Base-by-base conservation (phyloP, 2,888 invertebrate genomes). In the Druceiella hillmani region DNA sequence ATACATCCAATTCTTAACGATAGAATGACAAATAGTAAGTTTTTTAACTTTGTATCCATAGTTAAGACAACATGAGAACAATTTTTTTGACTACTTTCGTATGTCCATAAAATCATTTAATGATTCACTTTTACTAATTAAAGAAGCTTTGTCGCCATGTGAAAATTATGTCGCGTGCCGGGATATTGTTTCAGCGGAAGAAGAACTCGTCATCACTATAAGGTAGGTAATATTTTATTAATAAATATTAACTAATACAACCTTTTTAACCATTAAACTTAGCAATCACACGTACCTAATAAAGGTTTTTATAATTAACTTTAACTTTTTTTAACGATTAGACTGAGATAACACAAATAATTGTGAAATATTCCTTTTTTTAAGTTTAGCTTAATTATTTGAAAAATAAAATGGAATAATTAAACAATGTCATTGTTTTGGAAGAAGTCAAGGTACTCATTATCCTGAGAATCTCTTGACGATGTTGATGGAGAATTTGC, bases 151-250 rank as follows among this genome's bases (percentile, higher is more conserved):
- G 22, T 20, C 22, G 22, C 22, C 22, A 20, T 20, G 22, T 20
- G 22, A 6, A 20, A 20, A 20, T 20, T 20, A 20, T 20, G 22
- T 20, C 22, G 6, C 22, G 22, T 9, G 22, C 22, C 22, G 9
- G 22, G 22, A 20, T 20, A n/a, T 20, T 20, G 22, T 20, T 20
- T 20, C 22, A 20, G 22, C 22, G 22, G 22, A 20, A 20, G 22
- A 20, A 20, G 9, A 20, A 20, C 22, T 20, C 22, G 22, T 20
- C 6, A 20, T 20, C 22, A 20, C 22, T 20, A 20, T 7, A n/a
- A 7, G 9, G 9, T 20, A 6, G 6, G 6, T 20, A n/a, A 20
- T 20, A 20, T 9, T 7, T 7, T 20, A 20, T 20, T 20, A 6
- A 20, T 7, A 7, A 20, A 20, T 7, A 6, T 7, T 20, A 7